Evolutionary conservation across 2,113 vertebrate genomes (phyloP).

Genomic region (Stictonetta naevosa): DNA sequence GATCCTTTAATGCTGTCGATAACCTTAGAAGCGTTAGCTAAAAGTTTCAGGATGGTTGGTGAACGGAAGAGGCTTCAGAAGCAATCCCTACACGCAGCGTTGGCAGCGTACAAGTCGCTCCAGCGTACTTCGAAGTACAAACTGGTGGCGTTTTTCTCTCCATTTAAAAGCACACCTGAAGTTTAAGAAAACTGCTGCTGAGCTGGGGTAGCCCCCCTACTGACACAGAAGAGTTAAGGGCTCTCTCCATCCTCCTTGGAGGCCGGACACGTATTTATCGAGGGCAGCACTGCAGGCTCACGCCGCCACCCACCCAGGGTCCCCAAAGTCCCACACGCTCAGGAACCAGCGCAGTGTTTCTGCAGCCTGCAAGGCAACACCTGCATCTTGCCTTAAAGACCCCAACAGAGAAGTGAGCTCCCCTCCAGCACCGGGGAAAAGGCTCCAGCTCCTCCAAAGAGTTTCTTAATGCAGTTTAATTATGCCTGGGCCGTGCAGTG

Average conservation of each 20-base stretch:
- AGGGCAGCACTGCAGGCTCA: neutral
- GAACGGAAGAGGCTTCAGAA: neutral
- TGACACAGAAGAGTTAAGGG: neutral
- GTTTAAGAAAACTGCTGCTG: neutral
- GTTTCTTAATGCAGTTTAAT: neutral
- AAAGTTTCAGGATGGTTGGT: neutral
- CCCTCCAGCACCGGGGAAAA: neutral
- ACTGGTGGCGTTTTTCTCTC: neutral
- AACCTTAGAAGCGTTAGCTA: neutral
- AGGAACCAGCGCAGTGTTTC: neutral
- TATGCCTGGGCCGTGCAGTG: neutral
- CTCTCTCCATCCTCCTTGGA: neutral
- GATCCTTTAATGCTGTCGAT: neutral
- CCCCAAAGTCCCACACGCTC: neutral
- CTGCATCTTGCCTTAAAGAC: neutral
- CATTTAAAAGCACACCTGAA: neutral
- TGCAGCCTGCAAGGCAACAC: neutral
- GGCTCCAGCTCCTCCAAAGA: neutral
- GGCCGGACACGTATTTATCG: accelerated
- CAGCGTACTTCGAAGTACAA: neutral
- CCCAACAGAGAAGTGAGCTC: neutral
- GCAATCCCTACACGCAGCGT: neutral
- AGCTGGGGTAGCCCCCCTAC: accelerated
- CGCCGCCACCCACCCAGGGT: neutral
- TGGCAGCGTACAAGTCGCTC: neutral